phyloP scores from a whole-genome alignment of 2,797 vertebrate genomes.

The Myotis pilosus region DNA sequence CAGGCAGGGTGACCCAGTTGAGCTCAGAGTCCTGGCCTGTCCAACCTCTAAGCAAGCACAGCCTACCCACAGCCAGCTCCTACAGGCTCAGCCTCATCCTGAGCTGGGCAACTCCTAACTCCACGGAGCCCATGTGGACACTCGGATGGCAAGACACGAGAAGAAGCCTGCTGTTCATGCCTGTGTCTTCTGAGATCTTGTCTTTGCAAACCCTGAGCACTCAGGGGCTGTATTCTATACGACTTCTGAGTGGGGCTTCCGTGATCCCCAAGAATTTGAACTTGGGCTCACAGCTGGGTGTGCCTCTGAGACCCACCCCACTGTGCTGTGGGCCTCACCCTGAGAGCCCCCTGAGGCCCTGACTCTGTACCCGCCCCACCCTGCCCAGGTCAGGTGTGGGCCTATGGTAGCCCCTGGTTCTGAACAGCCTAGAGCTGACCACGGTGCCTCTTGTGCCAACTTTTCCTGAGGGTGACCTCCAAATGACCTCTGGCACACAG shows the following conservation, averaged over 20 bases:
- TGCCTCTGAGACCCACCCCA: not conserved
- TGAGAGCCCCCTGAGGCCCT: conserved; percentile 74
- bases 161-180: not conserved
- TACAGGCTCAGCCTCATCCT: not conserved
- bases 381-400: conserved; percentile 63
- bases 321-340: not conserved
- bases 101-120: fast-evolving
- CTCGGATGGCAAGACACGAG: fast-evolving
- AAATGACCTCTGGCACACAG: conserved; percentile 88
- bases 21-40: no score
- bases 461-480: conserved; percentile 90
- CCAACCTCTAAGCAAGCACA: not conserved
- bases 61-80: not conserved
- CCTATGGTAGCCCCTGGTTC: not conserved
- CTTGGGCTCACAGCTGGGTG: not conserved
- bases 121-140: not conserved
- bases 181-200: not conserved
- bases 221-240: not conserved
- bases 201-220: not conserved
- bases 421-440: not conserved
- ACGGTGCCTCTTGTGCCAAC: not conserved
- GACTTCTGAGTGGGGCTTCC: not conserved
- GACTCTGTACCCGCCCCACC: conserved; percentile 59
- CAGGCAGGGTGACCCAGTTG: no score
- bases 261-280: not conserved